Evolutionary conservation across 2,797 vertebrate species (phyloP).

Genomic region (Typhlichthys subterraneus): DNA sequence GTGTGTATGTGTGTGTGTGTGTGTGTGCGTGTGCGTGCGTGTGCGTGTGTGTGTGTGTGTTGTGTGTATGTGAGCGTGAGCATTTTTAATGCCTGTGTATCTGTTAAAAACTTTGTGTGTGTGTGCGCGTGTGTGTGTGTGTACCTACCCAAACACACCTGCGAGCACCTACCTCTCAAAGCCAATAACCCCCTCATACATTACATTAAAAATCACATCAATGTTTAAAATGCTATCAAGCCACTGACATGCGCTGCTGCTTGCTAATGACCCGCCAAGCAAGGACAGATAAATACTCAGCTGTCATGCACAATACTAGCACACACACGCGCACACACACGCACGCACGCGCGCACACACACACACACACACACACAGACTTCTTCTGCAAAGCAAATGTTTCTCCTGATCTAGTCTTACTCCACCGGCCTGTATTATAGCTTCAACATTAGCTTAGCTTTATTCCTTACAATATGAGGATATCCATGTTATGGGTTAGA

Average conservation of each 20-base stretch:
- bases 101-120: background rate
- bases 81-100: background rate
- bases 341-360: conserved; percentile 21
- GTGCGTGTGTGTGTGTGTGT: conserved; percentile 9
- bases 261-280: conserved; percentile 59
- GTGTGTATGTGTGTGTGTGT: conserved; percentile 30
- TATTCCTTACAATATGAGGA: no score
- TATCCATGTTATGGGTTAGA: no score
- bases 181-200: conserved; percentile 67
- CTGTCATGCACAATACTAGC: conserved; percentile 28
- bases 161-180: conserved; percentile 70
- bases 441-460: no score
- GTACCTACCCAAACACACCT: conserved; percentile 38
- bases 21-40: conserved; percentile 7
- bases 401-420: no score
- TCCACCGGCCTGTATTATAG: no score
- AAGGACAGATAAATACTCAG: conserved; percentile 52
- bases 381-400: background rate
- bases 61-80: conserved; percentile 10
- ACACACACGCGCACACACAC: conserved; percentile 3
- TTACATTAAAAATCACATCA: conserved; percentile 73
- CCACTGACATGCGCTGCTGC: conserved; percentile 57
- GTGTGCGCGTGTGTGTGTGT: conserved; percentile 2
- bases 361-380: conserved; percentile 16
- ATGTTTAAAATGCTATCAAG: conserved; percentile 74